Evolutionary conservation across 2,888 invertebrate genomes (phyloP).

Genomic region (Pristionchus entomophagus): DNA sequence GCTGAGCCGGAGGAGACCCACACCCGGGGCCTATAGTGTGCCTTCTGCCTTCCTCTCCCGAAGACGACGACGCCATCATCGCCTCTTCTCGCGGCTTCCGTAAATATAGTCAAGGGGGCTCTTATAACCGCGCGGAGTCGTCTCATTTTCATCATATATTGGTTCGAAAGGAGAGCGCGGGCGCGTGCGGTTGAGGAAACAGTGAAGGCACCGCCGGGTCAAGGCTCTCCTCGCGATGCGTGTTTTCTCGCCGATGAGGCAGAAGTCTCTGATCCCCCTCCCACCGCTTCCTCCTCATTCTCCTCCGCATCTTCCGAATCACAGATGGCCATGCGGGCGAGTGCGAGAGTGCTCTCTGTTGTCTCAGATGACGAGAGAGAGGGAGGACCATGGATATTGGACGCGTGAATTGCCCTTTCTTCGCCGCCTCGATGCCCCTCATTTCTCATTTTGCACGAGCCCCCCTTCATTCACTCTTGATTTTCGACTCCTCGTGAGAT

Average conservation of each 20-base stretch:
- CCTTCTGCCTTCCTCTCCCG: slow-evolving; percentile 1
- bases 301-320: background rate
- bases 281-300: background rate
- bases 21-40: slow-evolving; percentile 38
- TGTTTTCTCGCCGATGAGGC: background rate
- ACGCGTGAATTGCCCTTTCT: slow-evolving; percentile 29
- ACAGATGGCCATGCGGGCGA: too few relatives aligned
- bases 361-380: slow-evolving; percentile 12
- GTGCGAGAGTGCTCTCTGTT: slow-evolving; percentile 17
- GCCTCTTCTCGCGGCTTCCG: background rate
- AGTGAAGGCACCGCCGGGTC: background rate
- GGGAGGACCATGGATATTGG: slow-evolving; percentile 9
- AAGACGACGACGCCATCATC: background rate
- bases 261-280: background rate
- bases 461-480: background rate
- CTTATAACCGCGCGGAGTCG: background rate
- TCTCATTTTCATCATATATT: slow-evolving; percentile 43
- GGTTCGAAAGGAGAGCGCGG: background rate
- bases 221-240: background rate
- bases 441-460: slow-evolving; percentile 30
- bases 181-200: slow-evolving; percentile 10
- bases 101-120: slow-evolving; percentile 39
- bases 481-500: slow-evolving; percentile 31
- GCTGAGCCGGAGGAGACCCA: too few relatives aligned
- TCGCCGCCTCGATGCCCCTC: slow-evolving; percentile 1